Conservation (phyloP, 2,113 vertebrate species). For the Orthonyx spaldingii region DNA sequence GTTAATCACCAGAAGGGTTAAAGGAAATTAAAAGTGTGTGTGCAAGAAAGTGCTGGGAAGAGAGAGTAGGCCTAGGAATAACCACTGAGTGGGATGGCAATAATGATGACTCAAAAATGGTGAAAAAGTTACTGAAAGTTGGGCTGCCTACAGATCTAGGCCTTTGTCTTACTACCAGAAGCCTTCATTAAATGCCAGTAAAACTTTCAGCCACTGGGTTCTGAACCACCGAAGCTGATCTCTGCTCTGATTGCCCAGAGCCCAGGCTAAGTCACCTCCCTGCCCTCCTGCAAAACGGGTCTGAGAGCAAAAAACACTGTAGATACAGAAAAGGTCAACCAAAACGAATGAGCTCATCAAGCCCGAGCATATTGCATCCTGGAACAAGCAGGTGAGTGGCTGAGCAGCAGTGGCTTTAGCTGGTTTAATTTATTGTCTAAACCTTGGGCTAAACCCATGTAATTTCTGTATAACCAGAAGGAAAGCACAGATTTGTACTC, state of each 20-base stretch:
- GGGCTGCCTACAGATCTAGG: neutral
- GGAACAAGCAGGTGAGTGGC: neutral
- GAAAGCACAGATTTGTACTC: neutral
- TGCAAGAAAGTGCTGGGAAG: neutral
- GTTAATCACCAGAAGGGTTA: neutral
- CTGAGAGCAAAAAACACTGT: neutral
- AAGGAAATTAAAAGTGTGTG: neutral
- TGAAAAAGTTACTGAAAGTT: neutral
- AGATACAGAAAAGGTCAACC: neutral
- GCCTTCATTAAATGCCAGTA: neutral
- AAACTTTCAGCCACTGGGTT: neutral
- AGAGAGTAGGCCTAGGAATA: neutral
- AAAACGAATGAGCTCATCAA: neutral
- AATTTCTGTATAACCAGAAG: neutral
- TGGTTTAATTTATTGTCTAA: neutral
- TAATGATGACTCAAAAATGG: slow-evolving; percentile 29
- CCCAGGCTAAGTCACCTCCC: neutral
- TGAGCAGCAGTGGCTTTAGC: neutral
- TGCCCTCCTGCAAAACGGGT: neutral
- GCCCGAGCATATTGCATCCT: rapidly evolving
- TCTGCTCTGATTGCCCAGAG: neutral
- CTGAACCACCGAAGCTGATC: neutral
- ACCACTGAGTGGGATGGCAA: slow-evolving; percentile 3
- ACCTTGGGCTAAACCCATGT: neutral
- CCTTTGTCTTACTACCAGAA: neutral